Evolutionary conservation across 2,888 invertebrate genomes (phyloP).

Genomic region (Drosophila trichaetosa): DNA sequence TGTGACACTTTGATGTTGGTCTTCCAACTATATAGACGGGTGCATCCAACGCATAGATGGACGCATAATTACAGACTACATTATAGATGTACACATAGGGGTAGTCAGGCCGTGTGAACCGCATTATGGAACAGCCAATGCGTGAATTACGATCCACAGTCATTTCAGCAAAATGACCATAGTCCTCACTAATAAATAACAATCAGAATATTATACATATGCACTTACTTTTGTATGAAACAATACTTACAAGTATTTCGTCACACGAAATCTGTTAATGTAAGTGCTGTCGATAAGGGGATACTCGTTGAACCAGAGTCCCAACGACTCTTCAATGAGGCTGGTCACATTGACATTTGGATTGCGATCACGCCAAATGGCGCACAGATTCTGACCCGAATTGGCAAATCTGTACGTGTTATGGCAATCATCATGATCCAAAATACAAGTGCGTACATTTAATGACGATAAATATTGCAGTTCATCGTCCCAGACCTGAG

Average conservation of each 20-base stretch:
- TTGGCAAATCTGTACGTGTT: constrained; percentile 82
- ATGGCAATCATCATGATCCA: constrained; percentile 84
- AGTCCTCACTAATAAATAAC: constrained; percentile 77
- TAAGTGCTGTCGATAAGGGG: constrained; percentile 82
- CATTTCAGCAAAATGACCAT: constrained; percentile 84
- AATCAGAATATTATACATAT: neutral
- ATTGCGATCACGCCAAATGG: constrained; percentile 77
- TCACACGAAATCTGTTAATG: constrained; percentile 78
- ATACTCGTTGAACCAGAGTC: constrained; percentile 83
- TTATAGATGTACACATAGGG: constrained; percentile 79
- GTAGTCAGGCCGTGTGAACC: constrained; percentile 81
- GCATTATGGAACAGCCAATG: constrained; percentile 83
- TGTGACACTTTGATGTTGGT: constrained; percentile 76
- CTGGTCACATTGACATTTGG: constrained; percentile 80
- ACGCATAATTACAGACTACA: constrained; percentile 84
- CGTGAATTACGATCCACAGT: constrained; percentile 82
- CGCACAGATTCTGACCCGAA: constrained; percentile 83
- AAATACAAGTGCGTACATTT: constrained; percentile 82
- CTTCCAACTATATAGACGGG: constrained; percentile 82
- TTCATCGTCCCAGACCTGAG: constrained; percentile 84
- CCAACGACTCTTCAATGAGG: constrained; percentile 80
- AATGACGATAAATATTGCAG: constrained; percentile 82
- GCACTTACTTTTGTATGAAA: neutral
- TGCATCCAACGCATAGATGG: constrained; percentile 81
- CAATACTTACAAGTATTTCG: constrained; percentile 81